These are phyloP conservation scores for Dipodomys merriami DNA, from an alignment of 2,113 vertebrate species.

Conservation along the genomic window DNA sequence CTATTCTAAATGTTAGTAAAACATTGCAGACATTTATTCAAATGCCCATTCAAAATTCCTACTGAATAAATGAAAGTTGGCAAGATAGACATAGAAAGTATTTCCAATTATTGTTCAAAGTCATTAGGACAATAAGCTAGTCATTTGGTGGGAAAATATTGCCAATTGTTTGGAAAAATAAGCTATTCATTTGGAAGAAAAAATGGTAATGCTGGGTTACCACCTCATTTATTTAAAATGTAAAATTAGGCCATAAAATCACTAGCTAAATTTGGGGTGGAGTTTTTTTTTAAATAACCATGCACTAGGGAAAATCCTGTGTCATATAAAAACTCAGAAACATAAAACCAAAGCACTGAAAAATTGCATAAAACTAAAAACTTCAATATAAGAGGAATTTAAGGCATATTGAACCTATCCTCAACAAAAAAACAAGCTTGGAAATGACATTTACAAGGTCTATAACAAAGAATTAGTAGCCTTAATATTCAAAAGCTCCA, in stretches of 20 bases:
- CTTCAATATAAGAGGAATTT: neutral
- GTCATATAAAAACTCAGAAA: constrained; percentile 31
- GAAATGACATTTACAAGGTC: constrained; percentile 18
- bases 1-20: constrained; percentile 1
- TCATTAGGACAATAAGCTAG: neutral
- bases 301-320: neutral
- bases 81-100: constrained; percentile 46
- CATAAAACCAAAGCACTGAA: constrained; percentile 22
- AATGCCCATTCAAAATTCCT: constrained; percentile 18
- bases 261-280: constrained; percentile 28
- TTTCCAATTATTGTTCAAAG: constrained; percentile 43
- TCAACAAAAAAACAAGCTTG: constrained; percentile 25
- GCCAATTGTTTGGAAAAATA: constrained; percentile 4
- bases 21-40: constrained; percentile 28
- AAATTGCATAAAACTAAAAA: constrained; percentile 32
- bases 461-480: neutral
- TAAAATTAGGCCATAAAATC: constrained; percentile 54
- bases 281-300: constrained; percentile 17
- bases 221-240: constrained; percentile 43
- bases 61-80: constrained; percentile 7
- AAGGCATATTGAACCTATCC: neutral
- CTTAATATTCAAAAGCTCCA: constrained; percentile 5
- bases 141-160: constrained; percentile 35
- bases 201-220: neutral
- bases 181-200: neutral